Conservation (phyloP, 2,888 invertebrate species). For the Caenorhabditis sp. region DNA sequence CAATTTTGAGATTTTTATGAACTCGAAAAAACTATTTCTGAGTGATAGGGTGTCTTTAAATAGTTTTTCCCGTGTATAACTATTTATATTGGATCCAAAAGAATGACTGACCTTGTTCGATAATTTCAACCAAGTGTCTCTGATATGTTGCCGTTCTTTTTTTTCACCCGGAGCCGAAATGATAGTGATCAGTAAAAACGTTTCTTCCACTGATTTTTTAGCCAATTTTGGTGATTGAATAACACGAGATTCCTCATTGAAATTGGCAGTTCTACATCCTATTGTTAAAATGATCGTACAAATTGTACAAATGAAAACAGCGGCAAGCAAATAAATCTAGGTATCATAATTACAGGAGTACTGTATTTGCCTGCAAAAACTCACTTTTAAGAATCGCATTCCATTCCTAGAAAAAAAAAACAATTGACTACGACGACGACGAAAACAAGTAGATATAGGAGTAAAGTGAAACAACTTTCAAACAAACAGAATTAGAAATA, state of each 20-base stretch:
- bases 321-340: constrained; percentile 31
- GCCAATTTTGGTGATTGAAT: not conserved
- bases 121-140: constrained; percentile 40
- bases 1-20: too few relatives aligned
- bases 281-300: constrained; percentile 42
- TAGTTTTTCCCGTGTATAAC: too few relatives aligned
- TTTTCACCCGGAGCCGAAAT: constrained; percentile 61
- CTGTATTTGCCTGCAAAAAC: not conserved
- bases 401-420: constrained; percentile 11
- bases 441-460: not conserved
- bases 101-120: constrained; percentile 11
- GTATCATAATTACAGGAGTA: constrained; percentile 6
- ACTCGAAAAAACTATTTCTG: too few relatives aligned
- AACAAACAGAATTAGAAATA: not conserved
- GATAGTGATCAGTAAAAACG: constrained; percentile 56
- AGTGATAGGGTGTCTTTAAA: too few relatives aligned
- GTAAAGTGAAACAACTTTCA: not conserved
- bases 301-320: constrained; percentile 39
- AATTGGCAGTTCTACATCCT: constrained; percentile 21
- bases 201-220: constrained; percentile 13
- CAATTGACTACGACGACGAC: not conserved
- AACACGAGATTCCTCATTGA: not conserved
- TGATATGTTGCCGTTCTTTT: constrained; percentile 24
- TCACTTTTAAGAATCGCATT: constrained; percentile 31
- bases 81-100: too few relatives aligned